These are phyloP conservation scores for Heliocidaris tuberculata DNA, from an alignment of 35 echinoderm and acorn worm genomes.

Conservation along the genomic window DNA sequence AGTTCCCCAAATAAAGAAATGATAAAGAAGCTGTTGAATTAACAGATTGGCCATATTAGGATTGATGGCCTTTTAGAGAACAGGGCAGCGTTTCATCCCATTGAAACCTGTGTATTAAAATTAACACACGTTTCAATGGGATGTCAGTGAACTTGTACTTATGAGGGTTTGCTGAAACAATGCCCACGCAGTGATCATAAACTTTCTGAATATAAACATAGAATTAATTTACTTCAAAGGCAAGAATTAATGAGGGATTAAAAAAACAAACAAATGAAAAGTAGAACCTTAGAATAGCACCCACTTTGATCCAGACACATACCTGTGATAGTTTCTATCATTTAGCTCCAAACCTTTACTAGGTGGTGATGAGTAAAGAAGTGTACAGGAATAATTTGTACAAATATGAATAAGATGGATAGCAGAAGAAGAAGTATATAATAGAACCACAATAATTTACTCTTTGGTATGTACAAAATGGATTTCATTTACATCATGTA, in stretches of 20 bases:
- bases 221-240: neutral
- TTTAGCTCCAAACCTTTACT: neutral
- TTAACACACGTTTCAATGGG: too few species aligned
- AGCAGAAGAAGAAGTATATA: too few species aligned
- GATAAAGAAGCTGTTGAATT: neutral
- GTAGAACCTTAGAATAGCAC: neutral
- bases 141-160: too few species aligned
- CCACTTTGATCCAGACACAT: neutral
- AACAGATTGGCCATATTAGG: neutral
- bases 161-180: too few species aligned
- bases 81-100: too few species aligned
- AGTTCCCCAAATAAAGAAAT: neutral
- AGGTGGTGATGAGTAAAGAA: neutral
- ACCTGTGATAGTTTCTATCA: neutral
- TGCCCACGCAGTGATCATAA: too few species aligned
- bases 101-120: too few species aligned
- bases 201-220: neutral
- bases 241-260: neutral
- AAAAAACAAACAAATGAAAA: neutral
- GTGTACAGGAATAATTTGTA: too few species aligned
- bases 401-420: too few species aligned
- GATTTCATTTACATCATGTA: too few species aligned
- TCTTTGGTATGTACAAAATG: too few species aligned
- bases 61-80: neutral
- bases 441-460: too few species aligned